Base-by-base conservation (phyloP, 2,113 vertebrate species). In the Pampusana beccarii region DNA sequence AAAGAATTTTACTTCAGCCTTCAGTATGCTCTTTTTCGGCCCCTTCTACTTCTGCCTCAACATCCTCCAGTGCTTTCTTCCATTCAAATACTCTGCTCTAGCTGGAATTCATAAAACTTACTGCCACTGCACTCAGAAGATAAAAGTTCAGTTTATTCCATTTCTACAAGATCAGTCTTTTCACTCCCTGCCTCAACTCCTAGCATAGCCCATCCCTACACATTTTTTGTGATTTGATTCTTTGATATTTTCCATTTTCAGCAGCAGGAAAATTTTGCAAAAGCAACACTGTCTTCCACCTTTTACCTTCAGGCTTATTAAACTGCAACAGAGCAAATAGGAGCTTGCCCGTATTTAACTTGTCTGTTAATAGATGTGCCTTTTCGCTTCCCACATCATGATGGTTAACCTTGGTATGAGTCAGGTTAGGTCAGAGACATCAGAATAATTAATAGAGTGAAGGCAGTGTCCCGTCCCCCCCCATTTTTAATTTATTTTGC, bases 401-500 rank as follows among this genome's bases (percentile, higher is more conserved):
- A 87, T 18, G 16, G 36, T 42, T 84, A 87, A 78, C 80, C 53
- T 69, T 79, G 50, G 56, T 26, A 62, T 16, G 34, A 84, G 57
- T 72, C 83, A 94, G 48, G 74, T 72, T 80, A 87, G 50, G 83
- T 91, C 69, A 92, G 90, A 93, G 57, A 13, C 8, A 44, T 0
- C 21, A 75, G 44, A 92, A 84, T 81, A 84, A 88, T 71, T 34
- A 90, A 60, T 26, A 74, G 5, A 70, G 16, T 8, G 2, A 36
- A 87, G 28, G 50, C 1, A 23, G 48, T 18, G 19, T 29, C n/a
- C n/a, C n/a, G n/a, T n/a, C n/a, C n/a, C n/a, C n/a, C n/a, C n/a
- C n/a, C n/a, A n/a, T n/a, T 91, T 79, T 86, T 36, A 26, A 85
- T 83, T 77, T 86, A 56, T 71, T 93, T 93, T 91, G 33, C 50